A percentile compares a stretch with the other conserved stretches of the same genome.
These are phyloP conservation scores for Bradypodion ventrale DNA, from an alignment of 2,797 vertebrate genomes.

Conservation along the genomic window DNA sequence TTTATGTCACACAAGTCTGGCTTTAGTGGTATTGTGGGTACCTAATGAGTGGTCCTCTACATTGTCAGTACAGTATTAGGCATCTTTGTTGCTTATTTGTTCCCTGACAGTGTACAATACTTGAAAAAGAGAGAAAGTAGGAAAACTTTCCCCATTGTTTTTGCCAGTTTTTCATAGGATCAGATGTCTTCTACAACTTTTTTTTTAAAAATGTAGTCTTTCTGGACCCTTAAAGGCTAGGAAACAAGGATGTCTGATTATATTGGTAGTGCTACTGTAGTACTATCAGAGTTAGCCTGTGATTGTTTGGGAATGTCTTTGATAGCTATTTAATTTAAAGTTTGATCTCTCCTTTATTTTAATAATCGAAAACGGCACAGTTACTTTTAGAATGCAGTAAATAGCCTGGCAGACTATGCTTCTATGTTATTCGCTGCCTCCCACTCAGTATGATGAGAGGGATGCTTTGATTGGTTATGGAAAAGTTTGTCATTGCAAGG, in stretches of 20 bases:
- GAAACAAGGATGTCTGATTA: no score
- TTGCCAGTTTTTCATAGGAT: not conserved
- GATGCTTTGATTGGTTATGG: constrained; percentile 40
- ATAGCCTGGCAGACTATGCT: constrained; percentile 6
- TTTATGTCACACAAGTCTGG: no score
- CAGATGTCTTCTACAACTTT: not conserved
- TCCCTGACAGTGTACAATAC: no score
- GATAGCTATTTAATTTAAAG: not conserved
- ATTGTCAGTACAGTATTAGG: not conserved
- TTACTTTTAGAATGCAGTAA: constrained; percentile 20
- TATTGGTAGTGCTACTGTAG: not conserved
- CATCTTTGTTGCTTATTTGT: no score
- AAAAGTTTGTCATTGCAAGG: not conserved
- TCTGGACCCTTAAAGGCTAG: not conserved
- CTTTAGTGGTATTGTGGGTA: no score
- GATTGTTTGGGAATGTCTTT: not conserved
- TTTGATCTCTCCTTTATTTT: not conserved
- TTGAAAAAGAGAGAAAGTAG: not conserved
- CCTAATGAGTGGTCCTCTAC: not conserved
- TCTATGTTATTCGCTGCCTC: not conserved
- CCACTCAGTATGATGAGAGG: not conserved
- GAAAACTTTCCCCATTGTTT: not conserved
- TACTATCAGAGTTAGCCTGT: not conserved
- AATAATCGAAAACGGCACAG: not conserved
- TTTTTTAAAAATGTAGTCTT: not conserved